Percentiles rank a stretch among this genome's conserved stretches.
Conservation (phyloP, 2,797 vertebrate genomes). For the Schizothorax lantsangensis region DNA sequence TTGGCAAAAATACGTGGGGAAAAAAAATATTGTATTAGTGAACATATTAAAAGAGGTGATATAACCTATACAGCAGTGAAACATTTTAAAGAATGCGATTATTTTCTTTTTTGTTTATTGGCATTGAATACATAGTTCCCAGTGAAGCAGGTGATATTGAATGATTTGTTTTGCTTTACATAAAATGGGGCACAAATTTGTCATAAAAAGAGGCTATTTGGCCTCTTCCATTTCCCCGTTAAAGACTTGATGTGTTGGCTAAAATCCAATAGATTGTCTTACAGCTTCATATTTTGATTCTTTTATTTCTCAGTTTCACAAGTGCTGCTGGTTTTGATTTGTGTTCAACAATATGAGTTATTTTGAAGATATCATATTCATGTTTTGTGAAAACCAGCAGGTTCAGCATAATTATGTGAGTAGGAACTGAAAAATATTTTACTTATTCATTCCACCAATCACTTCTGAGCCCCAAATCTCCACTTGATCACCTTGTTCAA, state of each 20-base stretch:
- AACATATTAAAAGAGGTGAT: neutral
- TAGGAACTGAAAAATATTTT: neutral
- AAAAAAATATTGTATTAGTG: neutral
- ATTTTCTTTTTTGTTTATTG: neutral
- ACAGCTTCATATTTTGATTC: neutral
- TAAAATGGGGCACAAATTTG: neutral
- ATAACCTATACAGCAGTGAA: neutral
- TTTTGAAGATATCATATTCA: neutral
- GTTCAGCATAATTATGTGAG: neutral
- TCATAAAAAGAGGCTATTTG: neutral
- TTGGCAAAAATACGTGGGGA: neutral
- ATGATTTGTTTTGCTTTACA: too few relatives aligned
- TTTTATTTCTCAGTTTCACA: neutral
- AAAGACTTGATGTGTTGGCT: neutral
- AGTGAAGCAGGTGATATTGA: too few relatives aligned
- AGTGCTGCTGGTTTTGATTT: neutral
- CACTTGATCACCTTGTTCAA: slow-evolving; percentile 6
- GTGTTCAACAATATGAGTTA: neutral
- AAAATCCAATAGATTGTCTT: neutral
- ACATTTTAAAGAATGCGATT: neutral
- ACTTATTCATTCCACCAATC: neutral
- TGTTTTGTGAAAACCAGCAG: neutral
- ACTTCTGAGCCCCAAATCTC: slow-evolving; percentile 43
- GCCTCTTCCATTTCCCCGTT: neutral
- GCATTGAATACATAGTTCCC: too few relatives aligned